phyloP scores from a whole-genome alignment of 92 coral and sea anemone genomes.

The Bergia puertoricense region DNA sequence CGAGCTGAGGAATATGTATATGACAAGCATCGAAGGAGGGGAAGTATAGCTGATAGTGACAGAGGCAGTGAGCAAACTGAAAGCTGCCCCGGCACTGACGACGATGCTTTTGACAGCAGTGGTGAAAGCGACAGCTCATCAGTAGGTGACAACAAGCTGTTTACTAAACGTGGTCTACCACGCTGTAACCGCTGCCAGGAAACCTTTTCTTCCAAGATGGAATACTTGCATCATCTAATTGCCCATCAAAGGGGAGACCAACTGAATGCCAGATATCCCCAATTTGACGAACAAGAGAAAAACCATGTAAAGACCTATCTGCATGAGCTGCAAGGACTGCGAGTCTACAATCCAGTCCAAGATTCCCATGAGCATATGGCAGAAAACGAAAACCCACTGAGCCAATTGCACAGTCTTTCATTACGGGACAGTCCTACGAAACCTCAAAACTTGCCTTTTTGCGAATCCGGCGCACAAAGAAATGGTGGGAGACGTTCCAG shows the following conservation, averaged over 20 bases:
- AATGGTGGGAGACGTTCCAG: neutral
- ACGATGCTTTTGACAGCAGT: constrained; percentile 47
- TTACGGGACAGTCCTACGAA: neutral
- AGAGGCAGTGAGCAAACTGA: constrained; percentile 33
- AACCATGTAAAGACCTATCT: constrained; percentile 4
- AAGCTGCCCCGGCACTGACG: constrained; percentile 33
- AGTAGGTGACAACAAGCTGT: constrained; percentile 21
- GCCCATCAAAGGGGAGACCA: constrained; percentile 78
- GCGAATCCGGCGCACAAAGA: neutral
- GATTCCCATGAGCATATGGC: neutral
- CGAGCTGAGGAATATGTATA: neutral
- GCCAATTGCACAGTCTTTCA: constrained; percentile 5
- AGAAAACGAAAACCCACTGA: constrained; percentile 28
- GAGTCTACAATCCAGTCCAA: constrained; percentile 6
- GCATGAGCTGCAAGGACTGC: constrained; percentile 17
- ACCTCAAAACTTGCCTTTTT: neutral
- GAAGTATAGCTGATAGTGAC: constrained; percentile 25
- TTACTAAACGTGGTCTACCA: constrained; percentile 61
- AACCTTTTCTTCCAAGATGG: constrained; percentile 83
- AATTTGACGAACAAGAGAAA: constrained; percentile 26
- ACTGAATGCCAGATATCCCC: constrained; percentile 32
- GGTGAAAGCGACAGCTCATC: constrained; percentile 44
- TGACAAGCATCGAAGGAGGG: constrained; percentile 6
- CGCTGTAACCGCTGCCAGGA: constrained; percentile 87
- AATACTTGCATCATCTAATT: constrained; percentile 83